Evolutionary conservation across 2,113 vertebrate genomes (phyloP).

Genomic region (Nematolebias whitei): DNA sequence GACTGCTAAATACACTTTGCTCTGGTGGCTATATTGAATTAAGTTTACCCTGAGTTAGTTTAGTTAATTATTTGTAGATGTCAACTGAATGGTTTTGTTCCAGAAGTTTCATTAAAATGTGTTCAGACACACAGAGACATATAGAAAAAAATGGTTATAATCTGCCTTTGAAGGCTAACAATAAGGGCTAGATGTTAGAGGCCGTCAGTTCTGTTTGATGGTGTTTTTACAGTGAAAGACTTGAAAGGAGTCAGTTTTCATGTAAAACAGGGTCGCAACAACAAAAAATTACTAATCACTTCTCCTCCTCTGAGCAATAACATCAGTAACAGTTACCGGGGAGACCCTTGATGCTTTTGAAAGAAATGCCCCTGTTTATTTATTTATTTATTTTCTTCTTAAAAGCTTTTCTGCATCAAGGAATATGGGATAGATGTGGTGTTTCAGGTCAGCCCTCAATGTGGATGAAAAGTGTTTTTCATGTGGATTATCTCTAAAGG

Average conservation of each 20-base stretch:
- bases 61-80: no score
- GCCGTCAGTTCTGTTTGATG: neutral
- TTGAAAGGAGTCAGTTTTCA: slow-evolving; percentile 43
- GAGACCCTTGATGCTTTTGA: slow-evolving; percentile 43
- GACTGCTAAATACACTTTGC: no score
- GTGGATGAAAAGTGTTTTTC: slow-evolving; percentile 57
- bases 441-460: slow-evolving; percentile 30
- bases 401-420: slow-evolving; percentile 65
- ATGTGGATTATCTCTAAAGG: slow-evolving; percentile 47
- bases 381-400: slow-evolving; percentile 17
- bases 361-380: slow-evolving; percentile 36
- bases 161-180: no score
- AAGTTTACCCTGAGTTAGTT: no score
- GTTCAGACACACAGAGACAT: no score
- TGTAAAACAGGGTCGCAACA: slow-evolving; percentile 28
- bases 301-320: slow-evolving; percentile 32
- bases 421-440: slow-evolving; percentile 36
- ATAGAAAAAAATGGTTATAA: no score
- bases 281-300: slow-evolving; percentile 26
- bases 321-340: slow-evolving; percentile 28
- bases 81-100: no score
- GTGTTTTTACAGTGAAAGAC: neutral
- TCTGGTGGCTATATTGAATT: no score
- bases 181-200: slow-evolving; percentile 4
- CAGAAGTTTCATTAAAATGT: no score